These are phyloP conservation scores for Okamejei kenojei DNA, from an alignment of 2,797 vertebrate genomes.

Conservation along the genomic window DNA sequence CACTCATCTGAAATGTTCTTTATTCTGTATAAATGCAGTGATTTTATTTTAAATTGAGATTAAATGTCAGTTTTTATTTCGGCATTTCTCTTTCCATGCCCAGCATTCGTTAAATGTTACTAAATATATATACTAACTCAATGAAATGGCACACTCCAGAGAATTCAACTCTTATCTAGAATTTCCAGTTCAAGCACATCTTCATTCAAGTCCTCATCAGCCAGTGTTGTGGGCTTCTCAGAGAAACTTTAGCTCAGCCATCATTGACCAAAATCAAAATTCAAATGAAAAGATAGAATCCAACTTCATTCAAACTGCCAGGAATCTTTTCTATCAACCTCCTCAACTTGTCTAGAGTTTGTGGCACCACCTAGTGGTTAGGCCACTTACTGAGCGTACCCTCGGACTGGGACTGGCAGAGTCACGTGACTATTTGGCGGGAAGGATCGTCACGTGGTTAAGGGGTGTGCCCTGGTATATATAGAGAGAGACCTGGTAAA, in stretches of 20 bases:
- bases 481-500: no score
- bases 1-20: neutral
- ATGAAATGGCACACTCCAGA: neutral
- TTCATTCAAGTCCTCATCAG: neutral
- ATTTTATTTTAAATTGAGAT: neutral
- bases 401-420: no score
- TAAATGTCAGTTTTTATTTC: neutral
- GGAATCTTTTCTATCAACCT: neutral
- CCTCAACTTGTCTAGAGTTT: neutral
- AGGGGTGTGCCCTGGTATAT: no score
- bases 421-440: no score
- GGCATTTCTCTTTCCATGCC: neutral
- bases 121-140: neutral
- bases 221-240: neutral
- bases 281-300: neutral
- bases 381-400: no score
- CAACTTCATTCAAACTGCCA: neutral
- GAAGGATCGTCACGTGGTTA: no score
- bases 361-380: no score
- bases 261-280: neutral
- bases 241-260: neutral
- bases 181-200: neutral
- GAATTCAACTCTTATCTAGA: neutral
- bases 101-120: neutral
- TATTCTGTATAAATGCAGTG: neutral